Evolutionary conservation across 2,888 invertebrate species (phyloP), one percentile per base, ranked within the genome.

Genomic region (Imbricaverruca yamaguchii): DNA sequence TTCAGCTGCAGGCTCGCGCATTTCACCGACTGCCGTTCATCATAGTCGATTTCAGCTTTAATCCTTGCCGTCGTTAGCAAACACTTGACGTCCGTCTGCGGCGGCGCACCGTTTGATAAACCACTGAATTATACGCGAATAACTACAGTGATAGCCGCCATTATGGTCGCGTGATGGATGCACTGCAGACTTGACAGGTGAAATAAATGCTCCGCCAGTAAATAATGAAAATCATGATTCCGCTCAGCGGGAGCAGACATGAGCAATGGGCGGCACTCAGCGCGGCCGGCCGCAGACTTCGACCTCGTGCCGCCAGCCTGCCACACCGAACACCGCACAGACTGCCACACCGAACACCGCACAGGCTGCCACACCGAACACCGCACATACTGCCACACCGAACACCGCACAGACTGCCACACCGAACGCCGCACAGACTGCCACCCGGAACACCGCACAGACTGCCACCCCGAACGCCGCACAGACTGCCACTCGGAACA

Each of bases 81-180:
- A 55, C 74, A 53, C 74, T 74, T 74, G 55, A 4, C 21, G 11
- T 18, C 10, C 74, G 39, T 11, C 74, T 23, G 53, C 53, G 25
- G 25, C 1, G 67, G 15, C 39, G 12, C 15, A 69, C 25, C 69
- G 74, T 18, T 55, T 74, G 74, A 74, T 74, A 74, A 55, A 74
- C 23, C 69, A 23, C 74, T 55, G 23, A 55, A 55, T 74, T 74
- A 74, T 74, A 55, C 55, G 53, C 55, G 74, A 74, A 74, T 74
- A 74, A 55, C 53, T 74, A 74, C 74, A 74, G 74, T 74, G 74
- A 74, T 74, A 21, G 74, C 74, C 21, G 55, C 74, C 74, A 55
- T 74, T 74, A 74, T 74, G 55, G 74, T 8, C 10, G 23, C 9
- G 74, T 74, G 74, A 74, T 55, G 74, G 55, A 74, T 74, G 74